Percentiles rank a stretch among this genome's conserved stretches.
These are phyloP conservation scores for Eupeodes corollae DNA, from an alignment of 1,140 invertebrate genomes.

Conservation along the genomic window DNA sequence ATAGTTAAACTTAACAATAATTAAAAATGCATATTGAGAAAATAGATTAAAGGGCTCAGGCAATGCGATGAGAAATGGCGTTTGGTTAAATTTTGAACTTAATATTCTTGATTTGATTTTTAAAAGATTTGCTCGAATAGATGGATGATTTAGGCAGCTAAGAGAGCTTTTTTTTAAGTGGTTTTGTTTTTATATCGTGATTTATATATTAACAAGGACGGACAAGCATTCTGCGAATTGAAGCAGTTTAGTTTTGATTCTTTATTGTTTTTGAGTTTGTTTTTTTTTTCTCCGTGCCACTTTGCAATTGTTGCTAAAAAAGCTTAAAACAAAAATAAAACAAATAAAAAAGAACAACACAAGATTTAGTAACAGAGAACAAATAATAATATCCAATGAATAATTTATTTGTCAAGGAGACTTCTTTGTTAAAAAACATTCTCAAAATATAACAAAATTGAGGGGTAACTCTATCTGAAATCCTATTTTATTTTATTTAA, in stretches of 20 bases:
- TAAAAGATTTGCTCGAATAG: background rate
- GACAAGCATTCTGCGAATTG: background rate
- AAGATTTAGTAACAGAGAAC: no score
- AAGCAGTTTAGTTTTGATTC: background rate
- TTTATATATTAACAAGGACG: background rate
- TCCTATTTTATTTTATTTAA: no score
- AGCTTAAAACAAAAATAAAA: background rate
- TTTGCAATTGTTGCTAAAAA: background rate
- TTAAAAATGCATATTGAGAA: background rate
- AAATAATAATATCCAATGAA: background rate
- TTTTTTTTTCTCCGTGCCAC: background rate
- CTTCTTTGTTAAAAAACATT: no score
- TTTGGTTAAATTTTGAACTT: background rate
- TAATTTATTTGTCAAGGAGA: background rate
- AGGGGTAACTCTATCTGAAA: no score
- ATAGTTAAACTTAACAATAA: background rate
- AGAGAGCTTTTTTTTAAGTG: no score
- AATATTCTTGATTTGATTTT: no score
- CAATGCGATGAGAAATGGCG: constrained; percentile 1
- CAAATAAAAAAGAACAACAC: background rate
- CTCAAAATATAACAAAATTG: no score
- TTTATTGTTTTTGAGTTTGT: background rate
- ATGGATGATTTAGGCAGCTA: no score
- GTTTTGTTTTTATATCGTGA: no score
- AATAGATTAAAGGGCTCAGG: constrained; percentile 1